Evolutionary conservation across 2,113 vertebrate genomes (phyloP).

Genomic region (Cyanoderma ruficeps): DNA sequence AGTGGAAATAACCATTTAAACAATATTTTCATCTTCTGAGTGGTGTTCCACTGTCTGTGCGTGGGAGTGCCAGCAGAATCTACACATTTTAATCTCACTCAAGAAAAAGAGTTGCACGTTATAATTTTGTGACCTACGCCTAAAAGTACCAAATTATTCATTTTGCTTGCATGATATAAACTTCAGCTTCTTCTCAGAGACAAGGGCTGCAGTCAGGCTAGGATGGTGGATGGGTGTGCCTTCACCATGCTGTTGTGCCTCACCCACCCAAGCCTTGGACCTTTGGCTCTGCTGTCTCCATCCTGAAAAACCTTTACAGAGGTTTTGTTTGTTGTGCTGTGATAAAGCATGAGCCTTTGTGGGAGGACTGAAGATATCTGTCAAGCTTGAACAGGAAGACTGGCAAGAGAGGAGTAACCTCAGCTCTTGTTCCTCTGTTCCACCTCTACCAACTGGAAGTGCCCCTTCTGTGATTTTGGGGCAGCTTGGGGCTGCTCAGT

Average conservation of each 20-base stretch:
- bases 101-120: background rate
- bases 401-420: background rate
- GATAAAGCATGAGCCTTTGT: background rate
- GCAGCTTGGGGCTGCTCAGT: background rate
- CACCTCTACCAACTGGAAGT: background rate
- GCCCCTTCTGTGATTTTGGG: background rate
- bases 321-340: background rate
- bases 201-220: background rate
- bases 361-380: background rate
- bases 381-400: background rate
- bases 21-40: background rate
- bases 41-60: background rate
- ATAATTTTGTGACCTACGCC: background rate
- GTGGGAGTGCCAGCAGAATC: background rate
- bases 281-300: background rate
- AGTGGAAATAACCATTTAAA: background rate
- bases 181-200: background rate
- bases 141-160: background rate
- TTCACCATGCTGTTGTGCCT: background rate
- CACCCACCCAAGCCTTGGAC: background rate
- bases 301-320: background rate
- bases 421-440: background rate
- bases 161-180: background rate
- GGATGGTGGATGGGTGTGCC: accelerated
- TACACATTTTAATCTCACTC: background rate